Conservation (phyloP, 2,888 invertebrate genomes). For the Chymomyza caudatula region DNA sequence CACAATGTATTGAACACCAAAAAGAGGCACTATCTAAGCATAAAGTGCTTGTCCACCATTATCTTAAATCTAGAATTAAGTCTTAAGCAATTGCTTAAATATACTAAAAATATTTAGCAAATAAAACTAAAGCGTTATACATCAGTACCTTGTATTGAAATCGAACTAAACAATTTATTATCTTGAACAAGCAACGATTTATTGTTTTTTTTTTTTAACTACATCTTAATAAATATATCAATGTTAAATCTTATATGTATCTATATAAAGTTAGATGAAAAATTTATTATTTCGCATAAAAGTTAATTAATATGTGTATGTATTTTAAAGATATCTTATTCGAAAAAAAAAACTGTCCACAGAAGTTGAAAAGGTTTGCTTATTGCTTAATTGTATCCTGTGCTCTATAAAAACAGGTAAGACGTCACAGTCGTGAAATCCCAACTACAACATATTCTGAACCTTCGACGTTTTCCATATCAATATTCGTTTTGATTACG, state of each 20-base stretch:
- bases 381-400: background rate
- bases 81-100: constrained; percentile 24
- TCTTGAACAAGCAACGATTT: constrained; percentile 36
- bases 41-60: constrained; percentile 44
- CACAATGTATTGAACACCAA: background rate
- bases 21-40: constrained; percentile 8
- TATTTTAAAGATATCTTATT: constrained; percentile 3
- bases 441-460: too few relatives aligned
- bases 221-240: constrained; percentile 39
- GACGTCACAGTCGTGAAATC: background rate
- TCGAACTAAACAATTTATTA: background rate
- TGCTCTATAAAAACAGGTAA: background rate
- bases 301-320: constrained; percentile 15
- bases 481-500: too few relatives aligned
- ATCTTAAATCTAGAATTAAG: constrained; percentile 49
- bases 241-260: constrained; percentile 20
- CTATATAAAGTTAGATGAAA: background rate
- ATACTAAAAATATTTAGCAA: constrained; percentile 7
- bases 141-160: constrained; percentile 56
- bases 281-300: background rate
- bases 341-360: background rate
- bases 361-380: background rate
- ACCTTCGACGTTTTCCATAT: too few relatives aligned
- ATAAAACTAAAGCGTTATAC: constrained; percentile 38
- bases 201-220: constrained; percentile 37